Percentiles rank a stretch among this genome's conserved stretches.
Evolutionary conservation across 2,888 invertebrate species (phyloP).

Genomic region (Scrobipalpa costella): DNA sequence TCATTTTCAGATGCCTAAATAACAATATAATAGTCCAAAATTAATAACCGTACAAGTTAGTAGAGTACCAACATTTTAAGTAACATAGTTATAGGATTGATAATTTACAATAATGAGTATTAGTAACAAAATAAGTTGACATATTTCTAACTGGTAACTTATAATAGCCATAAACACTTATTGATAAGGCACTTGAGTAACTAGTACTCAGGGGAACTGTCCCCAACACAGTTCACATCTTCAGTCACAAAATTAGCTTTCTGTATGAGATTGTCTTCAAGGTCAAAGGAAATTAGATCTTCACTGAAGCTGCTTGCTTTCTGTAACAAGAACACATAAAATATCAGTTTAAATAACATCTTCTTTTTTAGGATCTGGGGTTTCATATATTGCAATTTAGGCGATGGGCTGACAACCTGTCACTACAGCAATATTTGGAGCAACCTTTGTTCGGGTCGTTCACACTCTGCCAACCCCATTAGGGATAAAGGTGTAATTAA

Average conservation of each 20-base stretch:
- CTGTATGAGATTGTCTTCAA: constrained; percentile 60
- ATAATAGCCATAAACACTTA: constrained; percentile 40
- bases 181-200: constrained; percentile 67
- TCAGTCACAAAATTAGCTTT: constrained; percentile 60
- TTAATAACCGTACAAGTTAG: not conserved
- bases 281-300: constrained; percentile 71
- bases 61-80: constrained; percentile 7
- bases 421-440: too few species aligned
- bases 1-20: not conserved
- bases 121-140: constrained; percentile 32
- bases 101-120: constrained; percentile 31
- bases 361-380: not conserved
- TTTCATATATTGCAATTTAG: too few species aligned
- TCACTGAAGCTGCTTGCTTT: constrained; percentile 56
- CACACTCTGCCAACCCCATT: too few species aligned
- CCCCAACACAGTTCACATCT: constrained; percentile 57
- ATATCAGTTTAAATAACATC: not conserved
- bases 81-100: constrained; percentile 9
- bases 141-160: constrained; percentile 53
- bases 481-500: too few species aligned
- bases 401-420: too few species aligned
- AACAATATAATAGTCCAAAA: constrained; percentile 21
- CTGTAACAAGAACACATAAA: constrained; percentile 46
- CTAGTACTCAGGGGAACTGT: constrained; percentile 73
- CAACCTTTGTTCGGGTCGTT: too few species aligned